Evolutionary conservation across 2,888 invertebrate genomes (phyloP).

Genomic region (Plebejus melissa): DNA sequence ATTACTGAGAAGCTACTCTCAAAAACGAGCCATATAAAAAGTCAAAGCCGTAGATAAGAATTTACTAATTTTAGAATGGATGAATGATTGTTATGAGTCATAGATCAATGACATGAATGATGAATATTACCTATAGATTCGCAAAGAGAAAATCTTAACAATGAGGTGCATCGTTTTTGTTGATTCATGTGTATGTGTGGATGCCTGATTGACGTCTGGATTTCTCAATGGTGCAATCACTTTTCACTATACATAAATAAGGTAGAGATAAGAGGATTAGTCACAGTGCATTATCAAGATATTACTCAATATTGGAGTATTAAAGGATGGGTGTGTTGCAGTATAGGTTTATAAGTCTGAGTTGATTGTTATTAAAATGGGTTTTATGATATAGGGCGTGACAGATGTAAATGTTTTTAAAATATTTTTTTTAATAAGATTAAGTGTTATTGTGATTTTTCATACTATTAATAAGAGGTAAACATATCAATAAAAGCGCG

Average conservation of each 20-base stretch:
- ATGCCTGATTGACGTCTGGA: background rate
- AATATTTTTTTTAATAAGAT: background rate
- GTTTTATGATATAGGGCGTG: background rate
- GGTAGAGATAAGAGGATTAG: background rate
- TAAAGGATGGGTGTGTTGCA: slow-evolving; percentile 2
- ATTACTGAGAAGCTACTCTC: background rate
- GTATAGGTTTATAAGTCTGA: background rate
- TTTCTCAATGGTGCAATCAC: slow-evolving; percentile 17
- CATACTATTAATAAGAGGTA: background rate
- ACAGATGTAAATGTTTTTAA: background rate
- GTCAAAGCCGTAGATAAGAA: background rate
- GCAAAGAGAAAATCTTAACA: background rate
- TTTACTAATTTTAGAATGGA: background rate
- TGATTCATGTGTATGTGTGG: background rate
- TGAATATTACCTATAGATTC: background rate
- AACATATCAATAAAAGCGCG: slow-evolving; percentile 27
- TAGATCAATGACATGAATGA: background rate
- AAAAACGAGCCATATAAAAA: background rate
- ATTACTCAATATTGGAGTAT: slow-evolving; percentile 1
- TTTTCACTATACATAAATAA: slow-evolving; percentile 1
- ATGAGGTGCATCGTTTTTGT: background rate
- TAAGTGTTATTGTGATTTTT: background rate
- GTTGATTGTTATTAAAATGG: background rate
- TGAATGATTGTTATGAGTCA: background rate
- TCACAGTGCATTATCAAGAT: slow-evolving; percentile 13